Evolutionary conservation across 2,888 invertebrate species (phyloP), one percentile per base, ranked within the genome.

Genomic region (Drosophila recens): DNA sequence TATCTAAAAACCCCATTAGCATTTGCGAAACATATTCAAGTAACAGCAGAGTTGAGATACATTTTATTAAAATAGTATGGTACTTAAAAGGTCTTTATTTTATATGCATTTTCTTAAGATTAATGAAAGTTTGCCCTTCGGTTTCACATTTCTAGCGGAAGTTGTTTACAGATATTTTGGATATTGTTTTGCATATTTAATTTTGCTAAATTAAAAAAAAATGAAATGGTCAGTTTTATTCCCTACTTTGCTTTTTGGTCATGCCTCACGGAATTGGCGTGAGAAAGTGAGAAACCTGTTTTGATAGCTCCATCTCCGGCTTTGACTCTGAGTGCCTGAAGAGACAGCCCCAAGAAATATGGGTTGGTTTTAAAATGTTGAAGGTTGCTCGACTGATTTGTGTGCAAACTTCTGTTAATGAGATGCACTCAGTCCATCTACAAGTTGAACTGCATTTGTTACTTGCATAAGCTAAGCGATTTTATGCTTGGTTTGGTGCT

Each of bases 251-350:
- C 13, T 20, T 17, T n/a, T 70, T 51, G 65, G 72, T 82, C 72
- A 80, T 69, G 82, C 74, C 66, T 56, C 62, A 66, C 48, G 63
- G 72, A 81, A 79, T 84, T 81, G 82, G 78, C 90, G 90, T 90
- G 90, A 90, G 90, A 90, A 90, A 89, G 87, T 80, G 42, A 34
- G 67, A 74, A 90, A 90, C 90, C 90, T 46, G 90, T 90, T 90
- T 72, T 51, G 45, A 10, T 46, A 58, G 57, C 75, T 63, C 64
- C 5, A 2, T 43, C 34, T 51, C 23, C 48, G 40, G 40, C 57
- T 46, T 2, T 5, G 59, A 2, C 33, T 45, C 23, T 10, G 17
- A 40, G 6, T 23, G 23, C 17, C 34, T 0, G 45, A 17, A 23
- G 23, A 48, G 36, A 58, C 38, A 33, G 56, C 46, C 27, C 61